phyloP scores from a whole-genome alignment of 30 jellyfish, hydroid and myxozoan species.

The Pelagia noctiluca region DNA sequence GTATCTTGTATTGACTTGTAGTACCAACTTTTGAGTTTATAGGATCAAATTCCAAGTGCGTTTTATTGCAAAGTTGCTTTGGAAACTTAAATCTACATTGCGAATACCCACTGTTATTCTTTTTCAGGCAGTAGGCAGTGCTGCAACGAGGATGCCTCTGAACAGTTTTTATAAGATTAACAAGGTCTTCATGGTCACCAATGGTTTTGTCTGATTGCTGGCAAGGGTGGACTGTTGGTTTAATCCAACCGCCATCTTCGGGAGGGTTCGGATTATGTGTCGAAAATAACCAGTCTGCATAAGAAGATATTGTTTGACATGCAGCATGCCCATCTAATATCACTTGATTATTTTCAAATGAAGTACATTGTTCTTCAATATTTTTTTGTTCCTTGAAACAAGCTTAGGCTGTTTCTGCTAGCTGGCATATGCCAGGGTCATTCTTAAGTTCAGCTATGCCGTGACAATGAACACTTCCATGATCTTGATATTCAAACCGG shows the following conservation, averaged over 20 bases:
- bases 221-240: constrained; percentile 49
- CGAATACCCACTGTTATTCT: constrained; percentile 10
- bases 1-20: not conserved
- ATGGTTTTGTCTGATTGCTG: too few relatives aligned
- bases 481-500: constrained; percentile 5
- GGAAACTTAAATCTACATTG: constrained; percentile 33
- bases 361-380: not conserved
- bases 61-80: not conserved
- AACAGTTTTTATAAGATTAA: constrained; percentile 13
- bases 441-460: constrained; percentile 55
- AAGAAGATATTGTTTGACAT: not conserved
- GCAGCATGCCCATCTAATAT: constrained; percentile 31
- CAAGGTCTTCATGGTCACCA: constrained; percentile 13
- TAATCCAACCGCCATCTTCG: constrained; percentile 50
- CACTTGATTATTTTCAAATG: not conserved
- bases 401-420: constrained; percentile 12
- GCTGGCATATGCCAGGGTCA: constrained; percentile 50
- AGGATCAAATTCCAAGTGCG: constrained; percentile 26
- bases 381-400: not conserved
- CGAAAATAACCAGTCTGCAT: constrained; percentile 17
- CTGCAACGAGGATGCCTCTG: constrained; percentile 57
- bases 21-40: not conserved
- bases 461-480: constrained; percentile 41
- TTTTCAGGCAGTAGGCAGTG: constrained; percentile 18
- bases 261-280: constrained; percentile 35